Conservation (phyloP, 1,140 invertebrate species). For the Oryctes rhinoceros region DNA sequence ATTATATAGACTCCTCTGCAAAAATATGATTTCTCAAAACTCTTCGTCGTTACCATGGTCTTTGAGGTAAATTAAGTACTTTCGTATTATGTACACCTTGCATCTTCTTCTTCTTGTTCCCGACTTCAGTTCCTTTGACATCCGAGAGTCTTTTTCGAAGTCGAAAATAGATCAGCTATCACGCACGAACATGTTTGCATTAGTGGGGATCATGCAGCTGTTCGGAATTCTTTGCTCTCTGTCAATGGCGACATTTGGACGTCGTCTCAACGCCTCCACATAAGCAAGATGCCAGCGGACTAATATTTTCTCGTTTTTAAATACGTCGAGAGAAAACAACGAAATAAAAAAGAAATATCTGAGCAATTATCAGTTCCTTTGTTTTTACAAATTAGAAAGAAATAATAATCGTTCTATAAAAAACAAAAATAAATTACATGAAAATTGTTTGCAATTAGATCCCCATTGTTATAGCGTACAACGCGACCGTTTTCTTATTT, state of each 20-base stretch:
- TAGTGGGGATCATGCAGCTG: slow-evolving; percentile 27
- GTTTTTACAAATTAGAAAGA: no score
- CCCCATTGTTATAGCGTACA: no score
- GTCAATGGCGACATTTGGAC: slow-evolving; percentile 4
- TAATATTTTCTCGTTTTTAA: not conserved
- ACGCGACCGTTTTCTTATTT: no score
- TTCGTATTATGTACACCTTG: not conserved
- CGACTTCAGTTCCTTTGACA: not conserved
- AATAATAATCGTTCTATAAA: no score
- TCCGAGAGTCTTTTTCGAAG: not conserved
- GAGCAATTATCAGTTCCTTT: no score
- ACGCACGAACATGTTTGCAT: slow-evolving; percentile 3
- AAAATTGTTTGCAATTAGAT: no score
- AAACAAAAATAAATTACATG: no score
- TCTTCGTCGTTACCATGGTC: no score
- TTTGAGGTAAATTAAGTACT: no score
- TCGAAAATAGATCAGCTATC: slow-evolving; percentile 22
- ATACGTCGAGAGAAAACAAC: not conserved
- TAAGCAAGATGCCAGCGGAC: slow-evolving; percentile 43
- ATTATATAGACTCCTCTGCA: no score
- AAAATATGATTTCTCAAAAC: no score
- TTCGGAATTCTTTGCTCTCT: not conserved
- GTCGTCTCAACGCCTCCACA: slow-evolving; percentile 47
- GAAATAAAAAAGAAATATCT: no score
- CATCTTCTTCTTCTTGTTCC: not conserved